A percentile compares a stretch with the other conserved stretches of the same genome.
These are phyloP conservation scores for Microcebus lehilahytsara DNA, from an alignment of 2,113 vertebrate species.

Conservation along the genomic window DNA sequence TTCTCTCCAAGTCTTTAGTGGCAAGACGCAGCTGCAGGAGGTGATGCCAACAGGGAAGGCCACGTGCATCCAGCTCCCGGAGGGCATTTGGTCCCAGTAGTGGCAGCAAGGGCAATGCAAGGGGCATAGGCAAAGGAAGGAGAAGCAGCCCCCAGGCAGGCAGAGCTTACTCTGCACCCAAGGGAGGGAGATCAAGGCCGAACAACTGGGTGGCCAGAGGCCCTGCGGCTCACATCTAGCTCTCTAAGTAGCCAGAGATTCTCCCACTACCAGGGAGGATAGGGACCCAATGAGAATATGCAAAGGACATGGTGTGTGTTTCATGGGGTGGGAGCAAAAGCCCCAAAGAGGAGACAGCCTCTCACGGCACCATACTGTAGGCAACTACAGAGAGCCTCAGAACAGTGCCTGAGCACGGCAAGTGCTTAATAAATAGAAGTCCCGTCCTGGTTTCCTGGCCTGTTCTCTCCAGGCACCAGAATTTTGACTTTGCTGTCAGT, in stretches of 20 bases:
- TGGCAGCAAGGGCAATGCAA: not conserved
- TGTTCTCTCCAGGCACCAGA: not conserved
- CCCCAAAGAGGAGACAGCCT: not conserved
- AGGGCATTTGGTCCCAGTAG: not conserved
- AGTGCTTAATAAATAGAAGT: not conserved
- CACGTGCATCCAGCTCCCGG: not conserved
- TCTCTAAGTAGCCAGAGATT: not conserved
- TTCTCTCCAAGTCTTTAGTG: not conserved
- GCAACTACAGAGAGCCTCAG: not conserved
- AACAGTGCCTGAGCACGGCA: not conserved
- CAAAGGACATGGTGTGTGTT: not conserved
- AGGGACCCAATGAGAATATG: not conserved
- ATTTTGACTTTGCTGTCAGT: not conserved
- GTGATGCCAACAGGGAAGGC: not conserved
- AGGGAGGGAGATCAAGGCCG: not conserved
- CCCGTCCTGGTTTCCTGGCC: not conserved
- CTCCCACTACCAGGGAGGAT: rapidly evolving
- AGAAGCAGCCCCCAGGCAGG: not conserved
- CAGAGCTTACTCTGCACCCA: not conserved
- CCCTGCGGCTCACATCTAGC: not conserved
- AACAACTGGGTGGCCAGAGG: not conserved
- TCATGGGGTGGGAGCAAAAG: not conserved
- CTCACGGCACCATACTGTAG: not conserved
- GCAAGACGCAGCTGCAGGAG: not conserved
- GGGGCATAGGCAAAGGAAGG: not conserved